Evolutionary conservation across 2,888 invertebrate genomes (phyloP), one percentile per base, ranked within the genome.

Genomic region (Phyllotreta striolata): DNA sequence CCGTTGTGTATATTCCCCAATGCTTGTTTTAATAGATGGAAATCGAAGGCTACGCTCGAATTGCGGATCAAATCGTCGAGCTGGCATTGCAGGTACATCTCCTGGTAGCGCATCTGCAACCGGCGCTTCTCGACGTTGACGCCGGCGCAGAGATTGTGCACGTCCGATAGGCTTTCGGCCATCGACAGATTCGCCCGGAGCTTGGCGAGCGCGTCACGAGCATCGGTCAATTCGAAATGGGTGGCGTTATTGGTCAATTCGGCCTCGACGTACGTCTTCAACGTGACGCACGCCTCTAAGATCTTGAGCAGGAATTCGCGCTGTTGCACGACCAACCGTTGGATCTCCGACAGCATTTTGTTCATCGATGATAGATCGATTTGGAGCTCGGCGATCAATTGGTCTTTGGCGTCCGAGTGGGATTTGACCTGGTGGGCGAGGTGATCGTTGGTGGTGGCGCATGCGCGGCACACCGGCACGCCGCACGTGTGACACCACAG

Each of bases 261-360:
- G 54, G 89, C 88, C 80, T 91, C 91, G 55, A 91, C 88, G 80
- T 90, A 89, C 63, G 89, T 87, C 78, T 91, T 91, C 52, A 91
- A 80, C 64, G 89, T 88, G 51, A 89, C 88, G 79, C 91, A 89
- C 41, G 91, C 89, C 77, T 91, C 91, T 66, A 90, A 83, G 54
- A 91, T 88, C 78, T 90, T 89, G 66, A 90, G 84, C 68, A 90
- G 80, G 79, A 90, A 90, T 76, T 90, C 88, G 72, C 91, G 85
- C 79, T 90, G 90, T 75, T 89, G 88, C 80, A 86, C 83, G 64
- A 88, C 87, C 76, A 90, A 82, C 77, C 89, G 86, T 81, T 91
- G 89, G 67, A 90, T 88, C 77, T 91, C 89, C 70, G 86, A 83
- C 69, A 90, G 83, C 78, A 89, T 85, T 78, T 89, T 90, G 68